phyloP scores from a whole-genome alignment of 1,140 invertebrate species.

The Nasonia longicornis region DNA sequence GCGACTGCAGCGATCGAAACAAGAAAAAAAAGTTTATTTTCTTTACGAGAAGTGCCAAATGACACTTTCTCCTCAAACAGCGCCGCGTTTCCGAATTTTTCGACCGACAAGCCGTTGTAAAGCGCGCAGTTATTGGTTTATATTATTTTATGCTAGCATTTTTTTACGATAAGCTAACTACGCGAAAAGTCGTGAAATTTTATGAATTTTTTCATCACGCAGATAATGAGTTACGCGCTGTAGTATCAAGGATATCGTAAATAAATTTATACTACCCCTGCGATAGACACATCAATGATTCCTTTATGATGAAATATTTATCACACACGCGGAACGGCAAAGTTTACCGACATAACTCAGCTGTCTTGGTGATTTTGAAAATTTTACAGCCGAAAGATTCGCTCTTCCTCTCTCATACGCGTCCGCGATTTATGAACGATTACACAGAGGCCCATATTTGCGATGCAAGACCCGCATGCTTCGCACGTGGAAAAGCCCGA shows the following conservation, averaged over 20 bases:
- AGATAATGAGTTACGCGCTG: background rate
- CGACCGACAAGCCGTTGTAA: no score
- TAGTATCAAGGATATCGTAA: background rate
- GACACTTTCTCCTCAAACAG: background rate
- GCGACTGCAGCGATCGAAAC: background rate
- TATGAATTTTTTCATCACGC: background rate
- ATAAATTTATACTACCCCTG: conserved; percentile 1
- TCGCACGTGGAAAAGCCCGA: conserved; percentile 3
- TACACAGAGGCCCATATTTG: conserved; percentile 30
- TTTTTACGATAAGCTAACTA: no score
- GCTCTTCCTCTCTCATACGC: background rate
- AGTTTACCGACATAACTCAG: conserved; percentile 27
- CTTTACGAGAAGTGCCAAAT: background rate
- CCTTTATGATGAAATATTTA: conserved; percentile 32
- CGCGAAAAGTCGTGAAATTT: background rate
- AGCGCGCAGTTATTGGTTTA: no score
- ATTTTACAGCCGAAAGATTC: conserved; percentile 16
- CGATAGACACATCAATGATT: conserved; percentile 26
- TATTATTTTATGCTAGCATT: no score
- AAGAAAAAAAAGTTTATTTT: conserved; percentile 9
- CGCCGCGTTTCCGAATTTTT: background rate
- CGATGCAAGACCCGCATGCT: conserved; percentile 20
- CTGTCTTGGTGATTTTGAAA: conserved; percentile 1
- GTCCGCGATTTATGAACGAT: conserved; percentile 40
- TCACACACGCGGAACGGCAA: background rate